A percentile compares a stretch with the other conserved stretches of the same genome.
Evolutionary conservation across 2,888 invertebrate genomes (phyloP).

Genomic region (Miltochrista miniata): DNA sequence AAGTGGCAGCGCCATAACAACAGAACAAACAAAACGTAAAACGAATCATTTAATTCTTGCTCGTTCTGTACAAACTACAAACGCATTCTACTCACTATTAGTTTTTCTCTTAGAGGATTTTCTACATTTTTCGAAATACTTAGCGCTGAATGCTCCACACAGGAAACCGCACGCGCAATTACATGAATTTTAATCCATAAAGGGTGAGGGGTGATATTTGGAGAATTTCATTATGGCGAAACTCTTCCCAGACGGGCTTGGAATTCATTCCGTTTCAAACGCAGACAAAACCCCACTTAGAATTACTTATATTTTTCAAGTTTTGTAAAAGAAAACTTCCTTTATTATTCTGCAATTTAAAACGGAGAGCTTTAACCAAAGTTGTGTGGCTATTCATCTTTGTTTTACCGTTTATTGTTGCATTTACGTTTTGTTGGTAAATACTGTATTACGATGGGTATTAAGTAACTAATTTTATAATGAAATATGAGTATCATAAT

Average conservation of each 20-base stretch:
- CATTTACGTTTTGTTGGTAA: conserved; percentile 8
- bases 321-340: conserved; percentile 64
- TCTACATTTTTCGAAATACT: conserved; percentile 36
- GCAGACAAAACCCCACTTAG: conserved; percentile 57
- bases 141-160: conserved; percentile 30
- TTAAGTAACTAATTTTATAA: not conserved
- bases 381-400: conserved; percentile 30
- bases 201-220: conserved; percentile 63
- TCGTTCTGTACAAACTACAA: conserved; percentile 15
- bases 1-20: conserved; percentile 6
- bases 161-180: conserved; percentile 60
- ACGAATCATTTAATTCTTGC: conserved; percentile 25
- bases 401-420: conserved; percentile 31
- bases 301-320: conserved; percentile 58
- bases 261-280: conserved; percentile 71
- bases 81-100: conserved; percentile 16
- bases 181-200: conserved; percentile 72
- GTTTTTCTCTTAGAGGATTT: conserved; percentile 10
- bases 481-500: conserved; percentile 7
- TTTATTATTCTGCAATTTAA: conserved; percentile 58
- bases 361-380: conserved; percentile 38
- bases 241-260: conserved; percentile 62
- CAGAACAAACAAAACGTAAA: conserved; percentile 25
- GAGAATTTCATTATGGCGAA: conserved; percentile 80
- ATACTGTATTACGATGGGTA: conserved; percentile 8